Percentiles rank a stretch among this genome's conserved stretches.
Conservation (phyloP, 2,797 vertebrate genomes). For the Sebastes taczanowskii region DNA sequence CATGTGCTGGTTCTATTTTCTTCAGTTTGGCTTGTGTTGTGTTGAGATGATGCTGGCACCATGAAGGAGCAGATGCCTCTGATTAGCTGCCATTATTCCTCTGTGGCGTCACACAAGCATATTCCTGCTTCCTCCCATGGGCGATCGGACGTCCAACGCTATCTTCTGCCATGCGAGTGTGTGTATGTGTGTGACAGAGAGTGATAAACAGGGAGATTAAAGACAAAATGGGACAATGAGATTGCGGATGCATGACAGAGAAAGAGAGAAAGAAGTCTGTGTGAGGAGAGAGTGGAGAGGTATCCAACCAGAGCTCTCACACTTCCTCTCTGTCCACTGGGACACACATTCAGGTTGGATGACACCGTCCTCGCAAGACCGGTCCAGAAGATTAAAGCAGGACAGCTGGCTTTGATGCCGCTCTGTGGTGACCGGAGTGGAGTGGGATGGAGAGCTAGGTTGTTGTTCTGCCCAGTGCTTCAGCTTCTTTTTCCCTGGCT, state of each 20-base stretch:
- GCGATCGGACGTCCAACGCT: slow-evolving; percentile 22
- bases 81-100: slow-evolving; percentile 70
- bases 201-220: slow-evolving; percentile 53
- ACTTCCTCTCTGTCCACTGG: slow-evolving; percentile 2
- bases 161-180: slow-evolving; percentile 36
- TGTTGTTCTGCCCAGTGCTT: slow-evolving; percentile 46
- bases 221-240: slow-evolving; percentile 34
- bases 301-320: not conserved
- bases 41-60: slow-evolving; percentile 51
- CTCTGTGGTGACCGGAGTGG: slow-evolving; percentile 27
- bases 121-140: slow-evolving; percentile 54
- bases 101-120: slow-evolving; percentile 59
- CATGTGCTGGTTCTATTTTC: slow-evolving; percentile 39
- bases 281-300: not conserved
- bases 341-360: slow-evolving; percentile 33
- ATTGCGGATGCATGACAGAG: slow-evolving; percentile 18
- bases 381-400: slow-evolving; percentile 57
- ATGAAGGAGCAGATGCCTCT: slow-evolving; percentile 67
- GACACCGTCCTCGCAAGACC: slow-evolving; percentile 19
- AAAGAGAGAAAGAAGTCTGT: not conserved
- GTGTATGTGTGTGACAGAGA: not conserved
- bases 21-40: slow-evolving; percentile 46
- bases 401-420: slow-evolving; percentile 51
- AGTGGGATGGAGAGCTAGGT: slow-evolving; percentile 24
- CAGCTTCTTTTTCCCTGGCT: slow-evolving; percentile 27